Evolutionary conservation across 2,113 vertebrate genomes (phyloP).

Genomic region (Mixornis gularis): DNA sequence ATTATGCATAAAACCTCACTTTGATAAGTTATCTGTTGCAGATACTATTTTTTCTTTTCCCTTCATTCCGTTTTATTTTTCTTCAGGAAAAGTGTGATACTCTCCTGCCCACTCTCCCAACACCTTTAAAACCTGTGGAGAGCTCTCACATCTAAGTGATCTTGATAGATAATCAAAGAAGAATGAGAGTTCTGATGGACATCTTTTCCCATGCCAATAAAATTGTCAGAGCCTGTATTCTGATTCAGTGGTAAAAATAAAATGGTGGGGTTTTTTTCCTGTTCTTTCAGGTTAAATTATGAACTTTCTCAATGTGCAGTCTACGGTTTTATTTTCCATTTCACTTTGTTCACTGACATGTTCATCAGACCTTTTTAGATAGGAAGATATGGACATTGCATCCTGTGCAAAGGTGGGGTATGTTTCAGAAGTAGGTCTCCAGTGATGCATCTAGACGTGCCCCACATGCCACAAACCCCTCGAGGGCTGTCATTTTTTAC

Average conservation of each 20-base stretch:
- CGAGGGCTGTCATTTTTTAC: not conserved
- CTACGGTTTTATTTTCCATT: not conserved
- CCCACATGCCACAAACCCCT: not conserved
- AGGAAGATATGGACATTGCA: not conserved
- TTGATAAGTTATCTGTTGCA: not conserved
- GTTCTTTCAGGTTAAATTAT: not conserved
- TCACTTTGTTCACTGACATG: not conserved
- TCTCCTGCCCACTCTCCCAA: not conserved
- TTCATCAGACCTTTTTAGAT: not conserved
- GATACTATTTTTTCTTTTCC: not conserved
- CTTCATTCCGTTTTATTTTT: not conserved
- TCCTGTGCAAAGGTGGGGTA: not conserved
- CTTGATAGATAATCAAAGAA: not conserved
- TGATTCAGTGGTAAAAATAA: not conserved
- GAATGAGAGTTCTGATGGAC: not conserved
- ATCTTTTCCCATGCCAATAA: not conserved
- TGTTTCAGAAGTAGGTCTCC: not conserved
- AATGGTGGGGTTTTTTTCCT: rapidly evolving
- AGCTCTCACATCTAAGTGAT: not conserved
- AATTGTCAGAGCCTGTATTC: not conserved
- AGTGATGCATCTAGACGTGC: not conserved
- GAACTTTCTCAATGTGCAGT: not conserved
- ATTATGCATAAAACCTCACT: not conserved
- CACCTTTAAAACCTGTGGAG: not conserved
- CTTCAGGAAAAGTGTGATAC: not conserved